These are phyloP conservation scores for Trisateles emortualis DNA, from an alignment of 2,888 invertebrate species.

Conservation along the genomic window DNA sequence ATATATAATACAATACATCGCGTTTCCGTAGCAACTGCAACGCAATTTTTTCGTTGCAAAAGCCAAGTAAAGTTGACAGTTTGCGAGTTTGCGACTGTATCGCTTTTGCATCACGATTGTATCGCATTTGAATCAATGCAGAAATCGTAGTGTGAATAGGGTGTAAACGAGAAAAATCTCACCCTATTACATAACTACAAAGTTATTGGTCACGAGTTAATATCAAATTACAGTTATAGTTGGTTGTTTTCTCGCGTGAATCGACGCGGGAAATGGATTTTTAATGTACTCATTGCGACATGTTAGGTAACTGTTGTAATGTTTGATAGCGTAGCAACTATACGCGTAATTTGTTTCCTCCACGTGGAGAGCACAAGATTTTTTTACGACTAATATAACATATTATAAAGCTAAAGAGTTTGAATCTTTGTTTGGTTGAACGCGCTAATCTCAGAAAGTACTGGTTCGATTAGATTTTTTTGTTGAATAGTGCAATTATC, in stretches of 20 bases:
- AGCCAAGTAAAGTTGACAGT: too few species aligned
- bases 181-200: not conserved
- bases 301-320: constrained; percentile 11
- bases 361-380: not conserved
- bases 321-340: constrained; percentile 1
- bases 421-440: too few species aligned
- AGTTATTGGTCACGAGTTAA: constrained; percentile 1
- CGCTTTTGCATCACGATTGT: too few species aligned
- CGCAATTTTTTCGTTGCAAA: too few species aligned
- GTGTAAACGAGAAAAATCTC: not conserved
- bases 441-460: too few species aligned
- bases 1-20: too few species aligned
- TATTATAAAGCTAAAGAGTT: not conserved
- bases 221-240: constrained; percentile 5
- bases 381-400: not conserved
- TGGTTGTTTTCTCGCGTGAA: constrained; percentile 11
- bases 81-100: too few species aligned
- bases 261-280: constrained; percentile 13
- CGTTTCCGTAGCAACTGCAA: too few species aligned
- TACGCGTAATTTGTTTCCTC: not conserved
- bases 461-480: too few species aligned
- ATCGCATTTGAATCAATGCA: too few species aligned
- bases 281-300: constrained; percentile 11
- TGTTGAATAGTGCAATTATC: too few species aligned
- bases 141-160: too few species aligned